A percentile compares a stretch with the other conserved stretches of the same genome.
phyloP scores from a whole-genome alignment of 1,140 invertebrate species.

The Papilio glaucus region DNA sequence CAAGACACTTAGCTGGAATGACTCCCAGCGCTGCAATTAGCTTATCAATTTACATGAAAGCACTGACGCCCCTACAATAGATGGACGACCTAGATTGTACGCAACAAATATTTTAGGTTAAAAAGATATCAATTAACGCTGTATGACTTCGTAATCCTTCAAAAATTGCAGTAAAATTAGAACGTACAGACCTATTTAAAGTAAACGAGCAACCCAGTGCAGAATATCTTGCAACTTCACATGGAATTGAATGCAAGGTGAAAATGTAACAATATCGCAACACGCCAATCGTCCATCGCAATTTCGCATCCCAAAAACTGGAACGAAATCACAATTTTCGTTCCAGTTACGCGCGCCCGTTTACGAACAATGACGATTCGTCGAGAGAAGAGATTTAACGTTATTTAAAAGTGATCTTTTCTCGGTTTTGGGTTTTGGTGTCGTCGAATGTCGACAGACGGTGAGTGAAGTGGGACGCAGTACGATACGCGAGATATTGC shows the following conservation, averaged over 20 bases:
- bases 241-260: slow-evolving; percentile 75
- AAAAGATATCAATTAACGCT: slow-evolving; percentile 2
- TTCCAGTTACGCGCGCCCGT: slow-evolving; percentile 53
- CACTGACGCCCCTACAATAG: background rate
- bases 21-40: background rate
- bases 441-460: slow-evolving; percentile 70
- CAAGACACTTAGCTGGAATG: background rate
- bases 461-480: slow-evolving; percentile 69
- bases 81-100: background rate
- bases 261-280: slow-evolving; percentile 75
- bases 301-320: slow-evolving; percentile 74
- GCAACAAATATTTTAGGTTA: background rate
- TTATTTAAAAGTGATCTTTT: slow-evolving; percentile 52
- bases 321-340: slow-evolving; percentile 65
- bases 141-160: background rate
- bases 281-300: slow-evolving; percentile 72
- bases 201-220: slow-evolving; percentile 69
- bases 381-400: slow-evolving; percentile 33
- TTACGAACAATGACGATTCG: slow-evolving; percentile 56
- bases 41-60: background rate
- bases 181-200: slow-evolving; percentile 29
- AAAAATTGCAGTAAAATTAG: background rate
- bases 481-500: slow-evolving; percentile 69
- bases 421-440: slow-evolving; percentile 74
- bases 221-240: slow-evolving; percentile 72